Conservation (phyloP, 2,113 vertebrate genomes). For the Eclectus roratus region DNA sequence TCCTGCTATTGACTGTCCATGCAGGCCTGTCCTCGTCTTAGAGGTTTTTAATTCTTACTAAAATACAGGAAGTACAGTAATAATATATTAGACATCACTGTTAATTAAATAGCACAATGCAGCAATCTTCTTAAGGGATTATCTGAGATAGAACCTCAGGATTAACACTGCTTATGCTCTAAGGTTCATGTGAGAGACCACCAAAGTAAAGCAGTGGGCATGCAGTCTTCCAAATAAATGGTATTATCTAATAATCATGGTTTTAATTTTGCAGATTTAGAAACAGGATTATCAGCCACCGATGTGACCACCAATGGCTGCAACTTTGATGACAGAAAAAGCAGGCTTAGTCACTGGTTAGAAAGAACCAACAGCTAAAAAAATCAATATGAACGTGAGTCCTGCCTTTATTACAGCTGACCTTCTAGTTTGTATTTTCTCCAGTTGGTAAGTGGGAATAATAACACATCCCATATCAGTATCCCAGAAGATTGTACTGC, state of each 20-base stretch:
- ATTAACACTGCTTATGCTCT: neutral
- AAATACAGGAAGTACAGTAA: neutral
- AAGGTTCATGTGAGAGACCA: neutral
- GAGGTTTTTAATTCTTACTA: neutral
- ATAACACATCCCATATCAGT: neutral
- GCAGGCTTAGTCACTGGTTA: neutral
- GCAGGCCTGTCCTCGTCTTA: neutral
- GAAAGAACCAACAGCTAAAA: neutral
- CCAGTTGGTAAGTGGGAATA: neutral
- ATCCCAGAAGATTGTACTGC: neutral
- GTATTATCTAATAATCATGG: neutral
- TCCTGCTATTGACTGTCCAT: neutral
- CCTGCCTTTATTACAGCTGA: neutral
- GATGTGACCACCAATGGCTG: neutral
- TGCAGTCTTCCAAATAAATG: neutral
- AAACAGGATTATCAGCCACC: neutral
- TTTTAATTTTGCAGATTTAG: neutral
- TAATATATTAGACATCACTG: neutral
- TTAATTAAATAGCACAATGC: conserved; percentile 18
- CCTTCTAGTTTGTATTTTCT: neutral
- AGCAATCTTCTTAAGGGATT: conserved; percentile 31
- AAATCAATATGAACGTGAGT: neutral
- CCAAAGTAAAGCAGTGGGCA: neutral
- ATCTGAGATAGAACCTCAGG: neutral
- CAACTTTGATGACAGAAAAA: neutral